phyloP scores from a whole-genome alignment of 2,797 vertebrate species.

The Sebastes oblongus region DNA sequence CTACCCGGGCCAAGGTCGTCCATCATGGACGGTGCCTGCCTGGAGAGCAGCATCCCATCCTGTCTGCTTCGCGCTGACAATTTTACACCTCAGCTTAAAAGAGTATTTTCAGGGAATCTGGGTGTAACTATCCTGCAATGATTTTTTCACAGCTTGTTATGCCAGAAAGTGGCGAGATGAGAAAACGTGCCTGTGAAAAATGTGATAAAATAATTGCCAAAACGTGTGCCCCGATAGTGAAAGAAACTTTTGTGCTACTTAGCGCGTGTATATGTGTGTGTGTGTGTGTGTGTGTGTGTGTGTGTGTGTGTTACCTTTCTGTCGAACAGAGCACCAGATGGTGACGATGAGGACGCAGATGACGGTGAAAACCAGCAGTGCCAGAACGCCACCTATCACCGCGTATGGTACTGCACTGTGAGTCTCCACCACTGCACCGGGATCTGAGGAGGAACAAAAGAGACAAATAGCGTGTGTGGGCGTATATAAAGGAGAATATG shows the following conservation, averaged over 20 bases:
- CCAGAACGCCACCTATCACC: constrained; percentile 90
- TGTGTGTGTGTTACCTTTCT: constrained; percentile 85
- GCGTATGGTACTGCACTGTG: constrained; percentile 91
- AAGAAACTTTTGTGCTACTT: constrained; percentile 4
- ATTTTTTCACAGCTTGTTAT: constrained; percentile 26
- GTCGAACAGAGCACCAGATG: constrained; percentile 93
- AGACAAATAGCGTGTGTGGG: constrained; percentile 19
- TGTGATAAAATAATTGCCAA: constrained; percentile 29
- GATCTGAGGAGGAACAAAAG: constrained; percentile 79
- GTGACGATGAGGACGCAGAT: constrained; percentile 92
- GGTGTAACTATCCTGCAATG: constrained; percentile 10
- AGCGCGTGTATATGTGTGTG: background rate
- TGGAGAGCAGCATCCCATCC: constrained; percentile 33
- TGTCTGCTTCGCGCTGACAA: constrained; percentile 38
- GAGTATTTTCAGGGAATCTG: constrained; percentile 47
- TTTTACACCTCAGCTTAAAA: constrained; percentile 64
- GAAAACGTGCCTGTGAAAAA: constrained; percentile 24
- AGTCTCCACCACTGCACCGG: constrained; percentile 90
- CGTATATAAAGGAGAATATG: constrained; percentile 15
- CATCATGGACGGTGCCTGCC: constrained; percentile 51
- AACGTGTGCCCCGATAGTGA: background rate
- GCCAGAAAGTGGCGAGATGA: constrained; percentile 17
- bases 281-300: constrained; percentile 18
- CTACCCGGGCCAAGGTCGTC: constrained; percentile 61
- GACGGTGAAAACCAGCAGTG: constrained; percentile 90